Percentiles rank a stretch among this genome's conserved stretches.
Conservation (phyloP, 2,797 vertebrate species). For the Perodicticus potto region DNA sequence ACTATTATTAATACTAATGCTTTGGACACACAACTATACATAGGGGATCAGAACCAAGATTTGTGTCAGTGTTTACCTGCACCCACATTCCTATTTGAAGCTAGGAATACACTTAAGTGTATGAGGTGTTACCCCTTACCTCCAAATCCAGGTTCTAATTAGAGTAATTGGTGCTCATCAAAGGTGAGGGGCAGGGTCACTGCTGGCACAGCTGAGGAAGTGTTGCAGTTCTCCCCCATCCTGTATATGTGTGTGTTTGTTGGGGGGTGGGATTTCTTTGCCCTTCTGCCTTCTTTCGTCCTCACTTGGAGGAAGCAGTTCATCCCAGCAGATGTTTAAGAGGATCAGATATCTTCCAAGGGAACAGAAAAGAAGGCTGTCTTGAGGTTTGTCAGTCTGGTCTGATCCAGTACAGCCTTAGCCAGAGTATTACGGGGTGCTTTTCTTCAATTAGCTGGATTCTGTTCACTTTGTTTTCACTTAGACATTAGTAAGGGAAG, state of each 20-base stretch:
- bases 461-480: not conserved
- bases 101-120: not conserved
- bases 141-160: not conserved
- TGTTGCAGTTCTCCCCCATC: not conserved
- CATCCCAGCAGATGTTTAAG: not conserved
- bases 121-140: not conserved
- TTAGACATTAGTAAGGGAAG: not conserved
- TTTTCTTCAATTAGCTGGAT: not conserved
- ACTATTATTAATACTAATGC: too few species aligned
- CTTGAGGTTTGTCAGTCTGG: not conserved
- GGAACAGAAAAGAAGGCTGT: not conserved
- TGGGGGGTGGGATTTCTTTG: not conserved
- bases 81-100: not conserved
- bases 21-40: not conserved
- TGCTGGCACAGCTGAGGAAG: not conserved
- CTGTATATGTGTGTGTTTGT: not conserved
- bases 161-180: not conserved
- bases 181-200: not conserved
- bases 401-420: not conserved
- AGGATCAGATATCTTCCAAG: not conserved
- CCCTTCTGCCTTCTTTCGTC: not conserved
- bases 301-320: not conserved
- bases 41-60: not conserved
- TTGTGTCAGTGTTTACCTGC: not conserved
- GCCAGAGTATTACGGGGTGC: not conserved